Evolutionary conservation across 2,797 vertebrate genomes (phyloP).

Genomic region (Hemitrygon akajei): DNA sequence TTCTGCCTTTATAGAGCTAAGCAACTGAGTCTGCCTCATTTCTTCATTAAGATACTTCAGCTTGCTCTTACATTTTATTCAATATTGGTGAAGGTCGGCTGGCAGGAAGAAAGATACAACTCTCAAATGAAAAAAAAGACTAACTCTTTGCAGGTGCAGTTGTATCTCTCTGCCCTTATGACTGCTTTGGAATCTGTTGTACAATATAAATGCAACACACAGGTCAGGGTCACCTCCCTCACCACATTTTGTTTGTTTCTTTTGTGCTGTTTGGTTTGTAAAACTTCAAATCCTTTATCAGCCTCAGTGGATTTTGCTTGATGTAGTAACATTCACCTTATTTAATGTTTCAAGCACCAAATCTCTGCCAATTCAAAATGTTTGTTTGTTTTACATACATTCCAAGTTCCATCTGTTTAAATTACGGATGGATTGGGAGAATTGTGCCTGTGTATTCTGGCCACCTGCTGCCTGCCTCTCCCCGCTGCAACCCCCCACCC

Average conservation of each 20-base stretch:
- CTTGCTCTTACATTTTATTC: background rate
- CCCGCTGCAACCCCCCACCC: background rate
- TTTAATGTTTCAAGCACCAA: background rate
- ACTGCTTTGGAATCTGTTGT: background rate
- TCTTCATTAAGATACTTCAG: background rate
- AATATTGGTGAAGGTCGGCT: background rate
- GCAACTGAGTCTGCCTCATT: background rate
- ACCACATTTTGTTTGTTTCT: background rate
- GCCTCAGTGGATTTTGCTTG: background rate
- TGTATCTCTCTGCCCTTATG: background rate
- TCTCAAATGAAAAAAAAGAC: background rate
- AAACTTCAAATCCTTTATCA: background rate
- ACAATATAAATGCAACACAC: background rate
- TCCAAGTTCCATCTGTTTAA: conserved; percentile 6
- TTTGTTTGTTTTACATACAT: background rate
- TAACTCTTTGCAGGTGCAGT: background rate
- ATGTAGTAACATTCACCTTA: background rate
- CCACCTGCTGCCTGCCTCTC: background rate
- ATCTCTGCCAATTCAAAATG: background rate
- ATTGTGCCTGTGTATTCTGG: background rate
- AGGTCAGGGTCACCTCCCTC: background rate
- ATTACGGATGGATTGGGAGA: background rate
- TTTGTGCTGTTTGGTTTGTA: background rate
- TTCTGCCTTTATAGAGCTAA: background rate
- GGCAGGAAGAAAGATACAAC: background rate